phyloP scores from a whole-genome alignment of 1,140 invertebrate species.

The Melitaea cinxia region DNA sequence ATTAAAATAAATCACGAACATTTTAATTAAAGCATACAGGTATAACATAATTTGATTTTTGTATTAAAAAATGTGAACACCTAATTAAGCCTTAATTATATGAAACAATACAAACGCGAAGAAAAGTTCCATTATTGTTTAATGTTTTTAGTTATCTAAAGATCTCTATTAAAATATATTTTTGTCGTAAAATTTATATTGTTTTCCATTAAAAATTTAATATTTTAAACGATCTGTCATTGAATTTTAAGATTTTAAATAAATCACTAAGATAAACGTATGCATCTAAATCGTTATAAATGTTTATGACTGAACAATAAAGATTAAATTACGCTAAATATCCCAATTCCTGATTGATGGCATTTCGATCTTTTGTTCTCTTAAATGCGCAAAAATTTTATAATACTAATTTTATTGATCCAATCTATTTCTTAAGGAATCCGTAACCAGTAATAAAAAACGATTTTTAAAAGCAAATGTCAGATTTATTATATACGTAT shows the following conservation, averaged over 20 bases:
- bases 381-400: conserved; percentile 4
- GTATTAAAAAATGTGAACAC: too few relatives aligned
- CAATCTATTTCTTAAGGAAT: background rate
- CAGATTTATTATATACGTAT: too few relatives aligned
- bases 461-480: too few relatives aligned
- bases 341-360: background rate
- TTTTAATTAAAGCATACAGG: too few relatives aligned
- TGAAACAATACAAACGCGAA: too few relatives aligned
- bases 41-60: too few relatives aligned
- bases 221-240: conserved; percentile 5
- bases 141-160: too few relatives aligned
- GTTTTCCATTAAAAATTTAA: background rate
- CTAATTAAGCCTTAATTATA: too few relatives aligned
- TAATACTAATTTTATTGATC: background rate
- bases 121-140: too few relatives aligned
- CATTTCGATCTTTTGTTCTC: background rate
- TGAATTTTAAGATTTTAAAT: conserved; percentile 16
- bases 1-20: too few relatives aligned
- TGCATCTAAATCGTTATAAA: conserved; percentile 22
- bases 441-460: too few relatives aligned
- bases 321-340: conserved; percentile 1
- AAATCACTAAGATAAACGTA: conserved; percentile 12
- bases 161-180: too few relatives aligned
- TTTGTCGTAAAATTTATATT: background rate
- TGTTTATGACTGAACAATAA: conserved; percentile 8